Evolutionary conservation across 2,113 vertebrate species (phyloP).

Genomic region (Pomatostomus ruficeps): DNA sequence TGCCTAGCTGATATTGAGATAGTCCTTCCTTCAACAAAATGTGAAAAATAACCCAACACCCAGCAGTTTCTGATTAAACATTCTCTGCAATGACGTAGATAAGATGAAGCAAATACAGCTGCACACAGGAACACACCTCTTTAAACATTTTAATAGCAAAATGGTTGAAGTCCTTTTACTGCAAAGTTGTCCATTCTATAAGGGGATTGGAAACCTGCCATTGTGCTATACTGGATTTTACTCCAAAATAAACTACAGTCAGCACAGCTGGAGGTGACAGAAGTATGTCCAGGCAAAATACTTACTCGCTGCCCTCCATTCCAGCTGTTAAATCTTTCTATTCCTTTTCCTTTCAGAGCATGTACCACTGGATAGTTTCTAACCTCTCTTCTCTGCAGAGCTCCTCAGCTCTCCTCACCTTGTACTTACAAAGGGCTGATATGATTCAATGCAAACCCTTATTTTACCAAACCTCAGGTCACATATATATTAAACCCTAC

Average conservation of each 20-base stretch:
- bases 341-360: neutral
- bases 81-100: neutral
- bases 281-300: constrained; percentile 22
- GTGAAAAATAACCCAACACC: neutral
- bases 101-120: neutral
- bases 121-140: neutral
- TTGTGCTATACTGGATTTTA: neutral
- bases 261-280: constrained; percentile 6
- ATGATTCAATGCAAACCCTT: neutral
- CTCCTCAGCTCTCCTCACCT: neutral
- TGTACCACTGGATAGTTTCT: neutral
- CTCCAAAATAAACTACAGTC: constrained; percentile 3
- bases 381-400: neutral
- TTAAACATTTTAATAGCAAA: neutral
- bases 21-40: neutral
- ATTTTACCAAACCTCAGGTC: neutral
- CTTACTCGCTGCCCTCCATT: neutral
- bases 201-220: neutral
- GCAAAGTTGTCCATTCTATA: neutral
- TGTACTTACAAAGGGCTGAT: neutral
- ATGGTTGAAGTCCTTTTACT: neutral
- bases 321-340: constrained; percentile 3
- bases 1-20: neutral
- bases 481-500: neutral
- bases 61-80: neutral